These are phyloP conservation scores for Rhyzopertha dominica DNA, from an alignment of 1,140 invertebrate species.

Conservation along the genomic window DNA sequence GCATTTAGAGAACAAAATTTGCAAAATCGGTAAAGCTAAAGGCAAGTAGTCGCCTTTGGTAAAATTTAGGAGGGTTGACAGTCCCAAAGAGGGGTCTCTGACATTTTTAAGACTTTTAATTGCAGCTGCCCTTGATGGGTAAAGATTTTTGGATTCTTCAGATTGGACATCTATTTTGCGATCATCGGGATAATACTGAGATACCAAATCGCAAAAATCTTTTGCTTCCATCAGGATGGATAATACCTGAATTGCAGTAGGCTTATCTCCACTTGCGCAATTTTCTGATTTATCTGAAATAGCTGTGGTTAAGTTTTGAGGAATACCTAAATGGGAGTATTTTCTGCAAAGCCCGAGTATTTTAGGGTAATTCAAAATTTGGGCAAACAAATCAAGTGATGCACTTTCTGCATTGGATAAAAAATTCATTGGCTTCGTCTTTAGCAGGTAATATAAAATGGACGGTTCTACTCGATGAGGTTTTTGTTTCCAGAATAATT, in stretches of 20 bases:
- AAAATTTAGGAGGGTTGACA: not conserved
- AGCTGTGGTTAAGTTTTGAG: not conserved
- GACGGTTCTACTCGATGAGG: not conserved
- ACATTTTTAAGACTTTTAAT: not conserved
- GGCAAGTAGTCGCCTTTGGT: conserved; percentile 8
- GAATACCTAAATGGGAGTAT: conserved; percentile 8
- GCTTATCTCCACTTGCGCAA: no score
- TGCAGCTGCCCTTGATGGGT: not conserved
- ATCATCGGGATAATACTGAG: not conserved
- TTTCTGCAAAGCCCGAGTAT: not conserved
- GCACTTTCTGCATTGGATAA: not conserved
- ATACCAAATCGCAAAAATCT: not conserved
- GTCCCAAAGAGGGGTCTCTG: not conserved
- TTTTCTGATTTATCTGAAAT: not conserved
- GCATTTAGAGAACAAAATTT: not conserved
- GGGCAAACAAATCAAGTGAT: not conserved
- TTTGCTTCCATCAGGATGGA: not conserved
- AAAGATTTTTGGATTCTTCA: not conserved
- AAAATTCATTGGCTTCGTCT: not conserved
- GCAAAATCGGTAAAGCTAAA: not conserved
- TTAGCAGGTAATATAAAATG: not conserved
- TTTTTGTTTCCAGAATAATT: not conserved
- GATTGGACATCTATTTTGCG: not conserved
- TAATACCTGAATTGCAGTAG: not conserved
- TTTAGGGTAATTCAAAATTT: not conserved